A percentile compares a stretch with the other conserved stretches of the same genome.
phyloP scores from a whole-genome alignment of 2,888 invertebrate species.

The Eupithecia pulchellata region DNA sequence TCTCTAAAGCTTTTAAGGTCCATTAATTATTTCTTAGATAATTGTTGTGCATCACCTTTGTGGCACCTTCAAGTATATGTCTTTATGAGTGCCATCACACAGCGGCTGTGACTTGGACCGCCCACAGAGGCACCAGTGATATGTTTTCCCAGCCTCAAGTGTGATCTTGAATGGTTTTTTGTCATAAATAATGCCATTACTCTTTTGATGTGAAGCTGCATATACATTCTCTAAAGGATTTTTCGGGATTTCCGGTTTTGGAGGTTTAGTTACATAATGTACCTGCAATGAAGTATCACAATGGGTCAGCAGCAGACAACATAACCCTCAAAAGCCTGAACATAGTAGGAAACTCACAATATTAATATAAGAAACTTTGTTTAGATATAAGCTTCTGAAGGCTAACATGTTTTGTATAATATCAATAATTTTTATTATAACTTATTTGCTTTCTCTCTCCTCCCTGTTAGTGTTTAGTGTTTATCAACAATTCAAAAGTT shows the following conservation, averaged over 20 bases:
- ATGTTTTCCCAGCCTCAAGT: conserved; percentile 90
- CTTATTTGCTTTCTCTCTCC: neutral
- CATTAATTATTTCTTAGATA: neutral
- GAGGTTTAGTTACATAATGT: conserved; percentile 69
- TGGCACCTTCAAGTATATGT: conserved; percentile 89
- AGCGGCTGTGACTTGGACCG: conserved; percentile 96
- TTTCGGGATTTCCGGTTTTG: conserved; percentile 87
- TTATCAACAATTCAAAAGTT: neutral
- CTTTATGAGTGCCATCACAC: conserved; percentile 97
- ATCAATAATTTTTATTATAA: too few species aligned
- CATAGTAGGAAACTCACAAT: neutral
- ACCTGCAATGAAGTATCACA: conserved; percentile 49
- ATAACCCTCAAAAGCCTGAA: conserved; percentile 1
- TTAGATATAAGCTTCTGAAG: conserved; percentile 32
- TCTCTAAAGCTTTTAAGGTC: neutral
- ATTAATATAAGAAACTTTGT: conserved; percentile 7
- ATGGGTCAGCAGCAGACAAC: neutral
- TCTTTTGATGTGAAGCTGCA: conserved; percentile 87
- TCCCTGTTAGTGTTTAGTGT: too few species aligned
- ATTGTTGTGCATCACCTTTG: conserved; percentile 81
- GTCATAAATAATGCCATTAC: conserved; percentile 93
- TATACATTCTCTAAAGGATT: conserved; percentile 87
- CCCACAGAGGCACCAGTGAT: conserved; percentile 98
- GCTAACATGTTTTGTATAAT: conserved; percentile 44
- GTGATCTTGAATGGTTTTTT: conserved; percentile 94